Evolutionary conservation across 2,113 vertebrate genomes (phyloP).

Genomic region (Micronycteris hirsuta): DNA sequence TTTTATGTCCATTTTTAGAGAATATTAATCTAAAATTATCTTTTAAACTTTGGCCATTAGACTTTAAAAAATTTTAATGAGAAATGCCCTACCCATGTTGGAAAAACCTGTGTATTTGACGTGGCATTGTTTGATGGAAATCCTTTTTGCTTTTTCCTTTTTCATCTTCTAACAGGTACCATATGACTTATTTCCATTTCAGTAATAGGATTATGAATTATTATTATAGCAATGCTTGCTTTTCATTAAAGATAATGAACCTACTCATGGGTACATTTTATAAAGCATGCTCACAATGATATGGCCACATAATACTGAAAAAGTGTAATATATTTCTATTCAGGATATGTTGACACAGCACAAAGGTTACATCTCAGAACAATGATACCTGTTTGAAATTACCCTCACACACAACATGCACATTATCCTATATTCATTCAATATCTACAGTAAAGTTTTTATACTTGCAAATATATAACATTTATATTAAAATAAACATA

Average conservation of each 20-base stretch:
- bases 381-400: constrained; percentile 42
- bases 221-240: constrained; percentile 15
- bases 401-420: neutral
- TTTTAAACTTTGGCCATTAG: neutral
- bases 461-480: neutral
- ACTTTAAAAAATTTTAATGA: neutral
- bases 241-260: constrained; percentile 39
- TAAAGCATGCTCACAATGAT: constrained; percentile 24
- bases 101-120: neutral
- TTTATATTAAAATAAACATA: neutral
- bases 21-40: constrained; percentile 15
- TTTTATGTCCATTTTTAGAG: constrained; percentile 1
- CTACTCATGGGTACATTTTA: neutral
- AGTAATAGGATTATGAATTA: constrained; percentile 33
- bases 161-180: neutral
- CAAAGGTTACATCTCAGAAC: constrained; percentile 18
- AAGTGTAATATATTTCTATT: constrained; percentile 19
- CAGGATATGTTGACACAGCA: neutral
- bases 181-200: constrained; percentile 30
- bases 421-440: neutral
- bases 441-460: constrained; percentile 14
- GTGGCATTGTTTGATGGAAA: neutral
- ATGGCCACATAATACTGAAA: neutral
- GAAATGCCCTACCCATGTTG: neutral
- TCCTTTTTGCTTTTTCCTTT: neutral